Percentiles rank a stretch among this genome's conserved stretches.
Evolutionary conservation across 1,140 invertebrate species (phyloP).

Genomic region (Habropoda laboriosa): DNA sequence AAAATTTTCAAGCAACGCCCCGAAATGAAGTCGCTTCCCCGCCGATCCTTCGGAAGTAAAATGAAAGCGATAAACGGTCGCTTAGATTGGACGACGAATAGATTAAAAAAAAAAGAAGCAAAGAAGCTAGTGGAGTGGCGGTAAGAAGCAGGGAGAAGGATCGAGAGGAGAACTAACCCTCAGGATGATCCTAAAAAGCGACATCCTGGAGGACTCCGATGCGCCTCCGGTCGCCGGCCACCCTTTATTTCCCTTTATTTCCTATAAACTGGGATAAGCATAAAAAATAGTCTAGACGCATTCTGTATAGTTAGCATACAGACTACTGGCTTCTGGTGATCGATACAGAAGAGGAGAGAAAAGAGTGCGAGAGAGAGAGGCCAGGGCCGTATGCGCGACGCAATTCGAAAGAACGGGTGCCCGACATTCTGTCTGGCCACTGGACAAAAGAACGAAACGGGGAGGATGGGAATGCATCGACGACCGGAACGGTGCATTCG

Average conservation of each 20-base stretch:
- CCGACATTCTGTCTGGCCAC: constrained; percentile 5
- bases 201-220: neutral
- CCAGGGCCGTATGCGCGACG: constrained; percentile 39
- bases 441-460: constrained; percentile 18
- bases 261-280: constrained; percentile 70
- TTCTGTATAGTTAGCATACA: constrained; percentile 73
- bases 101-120: neutral
- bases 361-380: no score
- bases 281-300: constrained; percentile 76
- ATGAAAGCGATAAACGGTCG: neutral
- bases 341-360: constrained; percentile 64
- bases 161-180: neutral
- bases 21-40: neutral
- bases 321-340: constrained; percentile 51
- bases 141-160: neutral
- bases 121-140: neutral
- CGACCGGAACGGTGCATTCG: neutral
- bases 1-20: neutral
- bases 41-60: neutral
- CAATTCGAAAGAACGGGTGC: constrained; percentile 24
- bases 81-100: constrained; percentile 30
- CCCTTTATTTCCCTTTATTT: constrained; percentile 64
- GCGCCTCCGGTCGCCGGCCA: neutral
- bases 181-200: neutral
- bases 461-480: neutral